Evolutionary conservation across 2,888 invertebrate species (phyloP), one percentile per base, ranked within the genome.

Genomic region (Harpalus rufipes): DNA sequence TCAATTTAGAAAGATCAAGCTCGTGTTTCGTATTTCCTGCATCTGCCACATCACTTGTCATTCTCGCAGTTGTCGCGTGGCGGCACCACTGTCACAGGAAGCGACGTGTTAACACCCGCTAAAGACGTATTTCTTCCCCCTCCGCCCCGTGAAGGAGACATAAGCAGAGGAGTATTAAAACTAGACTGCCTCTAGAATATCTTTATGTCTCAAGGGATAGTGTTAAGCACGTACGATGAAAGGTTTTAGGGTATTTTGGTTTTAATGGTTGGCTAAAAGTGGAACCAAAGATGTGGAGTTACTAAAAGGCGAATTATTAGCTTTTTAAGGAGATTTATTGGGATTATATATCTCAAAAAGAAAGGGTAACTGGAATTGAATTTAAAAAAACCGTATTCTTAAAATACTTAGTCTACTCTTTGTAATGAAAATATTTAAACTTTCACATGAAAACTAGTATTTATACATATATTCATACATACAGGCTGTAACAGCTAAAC

Each of bases 41-140:
- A 78, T 78, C 78, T 74, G 74, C 51, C 74, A 58, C 32, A 58
- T 78, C 65, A 81, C 81, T 81, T 63, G 63, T 81, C 61, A 81
- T 63, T 81, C 78, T 58, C 21, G 41, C 51, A 80, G 32, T 59
- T 32, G 32, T 32, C 79, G 59, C 79, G 79, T 41, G 41, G 59
- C 25, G 74, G 74, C 83, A 61, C 39, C 72, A 74, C 32, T 74
- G 41, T 74, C 72, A n/a, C 10, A 83, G 83, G 83, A 83, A 83
- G 72, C 51, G 82, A 51, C 72, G 65, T 81, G 76, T 83, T 83
- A 83, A 83, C 83, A 83, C 72, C 74, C 83, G 83, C 61, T 83
- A 59, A 83, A 83, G 83, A 83, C 72, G 39, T 44, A 32, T 32
- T 32, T 32, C 51, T 10, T 21, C 58, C 32, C 21, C 58, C 58